Percentiles rank a stretch among this genome's conserved stretches.
These are phyloP conservation scores for Conger conger DNA, from an alignment of 2,113 vertebrate genomes.

Conservation along the genomic window DNA sequence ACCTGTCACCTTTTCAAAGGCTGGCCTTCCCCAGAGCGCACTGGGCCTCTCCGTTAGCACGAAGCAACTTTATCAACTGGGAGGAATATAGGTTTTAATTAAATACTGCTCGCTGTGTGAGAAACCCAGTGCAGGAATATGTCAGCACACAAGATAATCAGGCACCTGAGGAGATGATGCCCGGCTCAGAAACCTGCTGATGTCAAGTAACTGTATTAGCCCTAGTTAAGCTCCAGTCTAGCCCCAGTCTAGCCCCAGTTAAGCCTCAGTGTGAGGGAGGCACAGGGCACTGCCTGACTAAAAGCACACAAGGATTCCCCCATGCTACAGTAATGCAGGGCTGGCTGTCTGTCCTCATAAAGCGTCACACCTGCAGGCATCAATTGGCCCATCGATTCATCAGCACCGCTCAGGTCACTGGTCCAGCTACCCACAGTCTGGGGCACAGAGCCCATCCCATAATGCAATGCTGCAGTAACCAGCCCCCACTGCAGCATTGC, in stretches of 20 bases:
- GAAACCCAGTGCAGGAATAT: slow-evolving; percentile 9
- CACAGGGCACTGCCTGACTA: neutral
- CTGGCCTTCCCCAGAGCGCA: slow-evolving; percentile 39
- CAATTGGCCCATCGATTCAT: neutral
- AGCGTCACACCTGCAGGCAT: neutral
- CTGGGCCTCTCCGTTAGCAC: neutral
- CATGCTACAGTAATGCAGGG: neutral
- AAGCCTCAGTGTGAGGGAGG: neutral
- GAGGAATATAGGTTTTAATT: no score
- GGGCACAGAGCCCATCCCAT: neutral
- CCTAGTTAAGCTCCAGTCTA: no score
- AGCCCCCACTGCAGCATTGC: neutral
- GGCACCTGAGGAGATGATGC: neutral
- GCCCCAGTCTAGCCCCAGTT: no score
- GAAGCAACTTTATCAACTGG: no score
- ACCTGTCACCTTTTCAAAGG: slow-evolving; percentile 34
- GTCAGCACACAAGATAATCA: neutral
- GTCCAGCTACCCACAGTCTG: neutral
- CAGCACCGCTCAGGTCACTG: neutral
- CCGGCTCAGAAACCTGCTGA: no score
- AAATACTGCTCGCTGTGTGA: neutral
- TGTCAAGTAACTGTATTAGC: no score
- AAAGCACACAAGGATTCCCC: neutral
- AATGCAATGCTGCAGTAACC: neutral
- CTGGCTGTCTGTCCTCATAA: neutral